Percentiles rank a stretch among this genome's conserved stretches.
phyloP scores from a whole-genome alignment of 2,888 invertebrate species.

The Colostygia pectinataria region DNA sequence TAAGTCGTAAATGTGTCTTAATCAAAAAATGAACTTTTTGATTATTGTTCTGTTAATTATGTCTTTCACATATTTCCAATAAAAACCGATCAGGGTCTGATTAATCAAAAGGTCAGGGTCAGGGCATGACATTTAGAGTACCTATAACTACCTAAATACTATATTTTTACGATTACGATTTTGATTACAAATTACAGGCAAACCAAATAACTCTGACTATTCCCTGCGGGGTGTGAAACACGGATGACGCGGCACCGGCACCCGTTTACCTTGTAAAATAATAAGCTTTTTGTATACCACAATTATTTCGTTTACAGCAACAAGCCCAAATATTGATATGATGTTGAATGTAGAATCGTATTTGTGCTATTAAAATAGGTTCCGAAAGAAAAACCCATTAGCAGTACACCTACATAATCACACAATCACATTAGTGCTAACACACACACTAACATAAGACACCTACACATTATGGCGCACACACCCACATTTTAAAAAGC shows the following conservation, averaged over 20 bases:
- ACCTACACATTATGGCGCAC: slow-evolving; percentile 6
- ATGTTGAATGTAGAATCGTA: too few relatives aligned
- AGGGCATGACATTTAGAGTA: slow-evolving; percentile 19
- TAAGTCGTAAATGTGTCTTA: slow-evolving; percentile 17
- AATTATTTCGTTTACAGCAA: too few relatives aligned
- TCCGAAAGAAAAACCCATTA: too few relatives aligned
- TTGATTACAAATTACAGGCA: background rate
- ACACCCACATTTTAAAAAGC: slow-evolving; percentile 61
- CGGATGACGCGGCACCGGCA: too few relatives aligned
- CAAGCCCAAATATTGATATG: too few relatives aligned
- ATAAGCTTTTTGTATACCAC: too few relatives aligned
- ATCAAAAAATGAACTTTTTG: slow-evolving; percentile 5
- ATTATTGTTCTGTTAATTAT: slow-evolving; percentile 21
- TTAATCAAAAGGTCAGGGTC: slow-evolving; percentile 31
- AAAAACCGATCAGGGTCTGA: slow-evolving; percentile 12
- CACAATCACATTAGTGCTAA: too few relatives aligned
- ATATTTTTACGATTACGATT: background rate
- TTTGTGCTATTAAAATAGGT: too few relatives aligned
- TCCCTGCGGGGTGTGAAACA: too few relatives aligned
- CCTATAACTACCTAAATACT: background rate
- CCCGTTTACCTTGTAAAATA: too few relatives aligned
- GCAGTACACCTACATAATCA: too few relatives aligned
- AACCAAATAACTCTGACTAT: too few relatives aligned
- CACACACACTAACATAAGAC: background rate
- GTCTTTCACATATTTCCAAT: slow-evolving; percentile 17